Percentiles rank a stretch among this genome's conserved stretches.
Evolutionary conservation across 2,888 invertebrate genomes (phyloP).

Genomic region (Drosophila neotestacea): DNA sequence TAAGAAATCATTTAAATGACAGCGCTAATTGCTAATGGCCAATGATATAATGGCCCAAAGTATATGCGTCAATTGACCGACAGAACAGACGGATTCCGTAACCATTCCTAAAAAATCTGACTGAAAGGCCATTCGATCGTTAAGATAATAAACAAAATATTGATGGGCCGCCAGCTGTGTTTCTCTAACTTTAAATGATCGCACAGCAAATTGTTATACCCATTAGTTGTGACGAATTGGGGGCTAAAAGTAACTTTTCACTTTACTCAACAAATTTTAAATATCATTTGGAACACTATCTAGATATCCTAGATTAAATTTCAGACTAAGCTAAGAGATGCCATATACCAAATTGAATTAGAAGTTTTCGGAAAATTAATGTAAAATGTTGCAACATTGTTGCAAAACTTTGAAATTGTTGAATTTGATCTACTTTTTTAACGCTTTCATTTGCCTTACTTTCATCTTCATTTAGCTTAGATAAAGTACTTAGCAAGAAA

Average conservation of each 20-base stretch:
- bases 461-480: no score
- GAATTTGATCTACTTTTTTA: no score
- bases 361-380: no score
- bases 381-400: neutral
- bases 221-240: conserved; percentile 36
- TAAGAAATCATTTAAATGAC: conserved; percentile 58
- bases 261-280: neutral
- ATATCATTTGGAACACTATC: neutral
- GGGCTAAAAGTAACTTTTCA: neutral
- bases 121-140: conserved; percentile 36
- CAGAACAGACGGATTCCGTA: conserved; percentile 20
- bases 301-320: no score
- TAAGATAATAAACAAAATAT: conserved; percentile 47
- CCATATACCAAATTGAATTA: no score
- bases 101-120: conserved; percentile 2
- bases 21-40: conserved; percentile 61
- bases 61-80: conserved; percentile 51
- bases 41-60: conserved; percentile 36
- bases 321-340: no score
- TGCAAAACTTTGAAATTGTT: no score
- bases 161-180: conserved; percentile 23
- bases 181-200: conserved; percentile 12
- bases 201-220: conserved; percentile 4
- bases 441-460: no score
- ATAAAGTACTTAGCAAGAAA: no score